phyloP scores from a whole-genome alignment of 2,113 vertebrate genomes.

The Coptodon bakossiorum region DNA sequence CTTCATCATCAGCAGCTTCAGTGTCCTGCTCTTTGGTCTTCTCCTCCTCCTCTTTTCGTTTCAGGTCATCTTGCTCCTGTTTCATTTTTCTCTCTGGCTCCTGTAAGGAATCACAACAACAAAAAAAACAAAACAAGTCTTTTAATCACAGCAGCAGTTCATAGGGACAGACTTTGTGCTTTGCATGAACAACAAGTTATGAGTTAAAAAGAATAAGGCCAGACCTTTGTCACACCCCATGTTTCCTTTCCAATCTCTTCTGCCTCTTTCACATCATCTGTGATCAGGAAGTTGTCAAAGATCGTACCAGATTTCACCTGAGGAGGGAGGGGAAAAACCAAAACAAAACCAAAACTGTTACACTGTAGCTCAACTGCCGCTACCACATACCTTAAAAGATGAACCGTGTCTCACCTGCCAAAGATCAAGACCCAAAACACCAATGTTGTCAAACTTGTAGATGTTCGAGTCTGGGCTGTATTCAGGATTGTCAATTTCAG shows the following conservation, averaged over 20 bases:
- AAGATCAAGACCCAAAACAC: constrained; percentile 79
- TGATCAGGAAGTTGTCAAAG: constrained; percentile 84
- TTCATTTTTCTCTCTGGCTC: constrained; percentile 73
- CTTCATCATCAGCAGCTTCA: neutral
- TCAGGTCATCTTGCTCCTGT: constrained; percentile 65
- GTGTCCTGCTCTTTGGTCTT: constrained; percentile 70
- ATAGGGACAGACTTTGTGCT: neutral
- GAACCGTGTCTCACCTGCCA: constrained; percentile 77
- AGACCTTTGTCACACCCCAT: constrained; percentile 79
- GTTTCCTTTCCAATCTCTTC: constrained; percentile 77
- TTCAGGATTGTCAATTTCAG: constrained; percentile 75
- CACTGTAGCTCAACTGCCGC: neutral
- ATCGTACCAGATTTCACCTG: constrained; percentile 86
- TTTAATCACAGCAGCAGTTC: neutral
- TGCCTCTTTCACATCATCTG: constrained; percentile 77
- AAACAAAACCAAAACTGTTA: neutral
- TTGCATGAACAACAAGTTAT: neutral
- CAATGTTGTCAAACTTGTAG: constrained; percentile 77
- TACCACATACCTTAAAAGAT: neutral
- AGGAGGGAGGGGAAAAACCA: neutral
- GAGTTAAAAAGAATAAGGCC: neutral
- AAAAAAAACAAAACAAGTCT: accelerated
- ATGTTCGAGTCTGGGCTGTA: constrained; percentile 67
- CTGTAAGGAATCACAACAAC: constrained; percentile 8
- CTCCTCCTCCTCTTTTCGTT: constrained; percentile 68